Conservation (phyloP, 2,797 vertebrate species). For the Paedocypris micromegethes region DNA sequence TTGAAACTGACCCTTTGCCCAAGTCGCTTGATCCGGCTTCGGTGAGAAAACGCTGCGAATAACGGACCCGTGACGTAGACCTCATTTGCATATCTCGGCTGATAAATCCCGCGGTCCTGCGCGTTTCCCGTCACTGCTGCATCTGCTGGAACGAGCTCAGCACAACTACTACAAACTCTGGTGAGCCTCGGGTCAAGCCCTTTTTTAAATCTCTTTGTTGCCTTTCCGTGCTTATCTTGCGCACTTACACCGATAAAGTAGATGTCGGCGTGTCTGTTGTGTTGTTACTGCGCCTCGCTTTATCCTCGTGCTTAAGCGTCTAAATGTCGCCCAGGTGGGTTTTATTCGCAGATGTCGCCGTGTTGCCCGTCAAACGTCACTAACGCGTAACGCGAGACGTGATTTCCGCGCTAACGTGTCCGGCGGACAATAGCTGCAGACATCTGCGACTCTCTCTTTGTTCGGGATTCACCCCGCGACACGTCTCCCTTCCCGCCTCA, state of each 20-base stretch:
- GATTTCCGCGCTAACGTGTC: neutral
- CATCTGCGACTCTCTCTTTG: constrained; percentile 9
- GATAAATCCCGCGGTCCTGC: constrained; percentile 6
- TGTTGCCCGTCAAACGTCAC: no score
- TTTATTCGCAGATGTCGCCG: no score
- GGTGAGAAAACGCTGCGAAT: neutral
- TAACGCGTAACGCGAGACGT: no score
- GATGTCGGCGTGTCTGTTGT: no score
- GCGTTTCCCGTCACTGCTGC: constrained; percentile 15
- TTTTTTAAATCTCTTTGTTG: neutral
- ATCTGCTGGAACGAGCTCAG: neutral
- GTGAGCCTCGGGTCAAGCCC: neutral
- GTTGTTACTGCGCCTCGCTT: no score
- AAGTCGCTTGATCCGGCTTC: neutral
- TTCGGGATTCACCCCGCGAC: neutral
- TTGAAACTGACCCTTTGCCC: no score
- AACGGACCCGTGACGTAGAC: constrained; percentile 18
- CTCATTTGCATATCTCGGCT: constrained; percentile 4
- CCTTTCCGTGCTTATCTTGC: no score
- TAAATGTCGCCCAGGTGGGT: no score
- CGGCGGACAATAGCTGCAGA: neutral
- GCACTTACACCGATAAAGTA: no score
- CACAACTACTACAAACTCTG: neutral
- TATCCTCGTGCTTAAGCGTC: no score
- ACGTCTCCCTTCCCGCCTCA: no score